These are phyloP conservation scores for Boloria euphrosyne DNA, from an alignment of 2,888 invertebrate genomes.

Conservation along the genomic window DNA sequence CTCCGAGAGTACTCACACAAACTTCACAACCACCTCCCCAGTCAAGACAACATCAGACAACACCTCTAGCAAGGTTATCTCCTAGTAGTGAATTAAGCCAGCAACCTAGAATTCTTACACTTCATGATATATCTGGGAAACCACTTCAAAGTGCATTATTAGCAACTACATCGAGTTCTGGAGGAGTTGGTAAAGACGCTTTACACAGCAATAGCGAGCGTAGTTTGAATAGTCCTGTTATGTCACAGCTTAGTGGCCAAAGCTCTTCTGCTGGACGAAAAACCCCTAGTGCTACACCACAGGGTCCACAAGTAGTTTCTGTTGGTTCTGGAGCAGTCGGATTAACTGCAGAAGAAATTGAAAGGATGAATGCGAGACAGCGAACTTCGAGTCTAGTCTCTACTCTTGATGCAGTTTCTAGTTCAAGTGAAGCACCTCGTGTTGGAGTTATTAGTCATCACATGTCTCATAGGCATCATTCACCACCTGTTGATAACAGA, in stretches of 20 bases:
- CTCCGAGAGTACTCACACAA: conserved; percentile 87
- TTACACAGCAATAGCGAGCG: conserved; percentile 95
- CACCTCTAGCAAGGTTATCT: conserved; percentile 93
- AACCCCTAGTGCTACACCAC: conserved; percentile 85
- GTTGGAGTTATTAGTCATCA: conserved; percentile 86
- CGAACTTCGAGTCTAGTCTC: conserved; percentile 95
- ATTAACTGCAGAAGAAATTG: conserved; percentile 95
- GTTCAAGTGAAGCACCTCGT: conserved; percentile 91
- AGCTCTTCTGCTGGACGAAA: conserved; percentile 91
- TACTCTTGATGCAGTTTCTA: conserved; percentile 96
- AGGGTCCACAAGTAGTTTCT: conserved; percentile 85
- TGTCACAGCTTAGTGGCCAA: conserved; percentile 94
- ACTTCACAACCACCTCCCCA: conserved; percentile 86
- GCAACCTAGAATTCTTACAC: conserved; percentile 94
- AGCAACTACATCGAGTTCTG: conserved; percentile 94
- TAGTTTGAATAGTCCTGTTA: conserved; percentile 95
- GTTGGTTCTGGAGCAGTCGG: conserved; percentile 89
- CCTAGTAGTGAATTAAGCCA: conserved; percentile 96
- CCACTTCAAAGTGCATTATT: conserved; percentile 93
- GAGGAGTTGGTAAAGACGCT: conserved; percentile 93
- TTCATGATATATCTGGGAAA: conserved; percentile 96
- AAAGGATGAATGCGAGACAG: conserved; percentile 93
- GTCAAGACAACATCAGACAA: conserved; percentile 91
- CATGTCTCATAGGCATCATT: conserved; percentile 87
- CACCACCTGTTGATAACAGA: conserved; percentile 88